Conservation (phyloP, 2,888 invertebrate genomes). For the Drosophila anceps region DNA sequence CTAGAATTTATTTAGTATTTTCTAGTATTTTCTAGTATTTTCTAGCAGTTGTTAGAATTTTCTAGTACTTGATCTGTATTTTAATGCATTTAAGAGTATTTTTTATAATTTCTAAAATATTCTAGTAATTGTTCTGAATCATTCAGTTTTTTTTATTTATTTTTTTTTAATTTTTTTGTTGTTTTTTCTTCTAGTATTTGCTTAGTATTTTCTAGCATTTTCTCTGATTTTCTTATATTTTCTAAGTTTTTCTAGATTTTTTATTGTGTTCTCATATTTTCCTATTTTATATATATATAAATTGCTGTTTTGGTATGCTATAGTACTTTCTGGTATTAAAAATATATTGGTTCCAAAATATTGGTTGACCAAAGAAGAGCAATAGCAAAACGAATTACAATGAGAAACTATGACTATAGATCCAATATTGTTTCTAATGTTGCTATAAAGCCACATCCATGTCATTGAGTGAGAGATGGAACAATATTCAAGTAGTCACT, state of each 20-base stretch:
- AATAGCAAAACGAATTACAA: not conserved
- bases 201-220: not conserved
- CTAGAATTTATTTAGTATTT: not conserved
- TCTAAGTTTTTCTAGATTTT: not conserved
- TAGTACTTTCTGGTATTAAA: no score
- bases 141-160: not conserved
- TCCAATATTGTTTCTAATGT: not conserved
- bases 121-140: no score
- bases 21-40: no score
- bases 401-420: not conserved
- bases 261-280: no score
- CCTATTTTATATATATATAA: no score
- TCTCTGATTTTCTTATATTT: not conserved
- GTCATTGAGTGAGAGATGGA: not conserved
- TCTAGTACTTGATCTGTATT: not conserved
- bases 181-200: not conserved
- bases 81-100: no score
- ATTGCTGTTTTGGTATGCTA: no score
- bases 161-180: no score
- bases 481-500: not conserved
- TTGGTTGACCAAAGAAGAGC: not conserved
- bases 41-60: not conserved
- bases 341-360: no score
- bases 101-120: not conserved
- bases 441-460: not conserved